Conservation (phyloP, 2,797 vertebrate species). For the Argya squamiceps region DNA sequence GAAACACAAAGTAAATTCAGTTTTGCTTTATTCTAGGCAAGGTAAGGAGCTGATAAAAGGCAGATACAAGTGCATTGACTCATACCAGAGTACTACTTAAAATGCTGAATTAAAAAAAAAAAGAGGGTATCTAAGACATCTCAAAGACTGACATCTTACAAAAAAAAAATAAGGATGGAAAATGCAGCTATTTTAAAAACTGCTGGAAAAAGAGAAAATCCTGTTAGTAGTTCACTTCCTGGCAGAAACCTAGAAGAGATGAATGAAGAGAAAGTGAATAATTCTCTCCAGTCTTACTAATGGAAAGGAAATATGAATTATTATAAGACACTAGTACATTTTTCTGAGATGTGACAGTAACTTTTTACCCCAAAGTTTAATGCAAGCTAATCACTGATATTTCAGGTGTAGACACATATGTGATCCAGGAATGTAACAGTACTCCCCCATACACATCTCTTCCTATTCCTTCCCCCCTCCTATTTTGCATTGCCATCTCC, state of each 20-base stretch:
- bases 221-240: neutral
- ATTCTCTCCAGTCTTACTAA: neutral
- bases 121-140: neutral
- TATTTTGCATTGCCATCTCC: neutral
- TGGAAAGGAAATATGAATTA: neutral
- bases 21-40: neutral
- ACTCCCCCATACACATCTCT: neutral
- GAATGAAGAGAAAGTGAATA: neutral
- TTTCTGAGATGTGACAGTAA: neutral
- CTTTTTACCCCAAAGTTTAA: neutral
- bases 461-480: neutral
- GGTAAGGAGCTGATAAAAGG: neutral
- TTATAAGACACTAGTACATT: neutral
- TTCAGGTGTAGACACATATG: neutral
- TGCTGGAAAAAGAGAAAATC: neutral
- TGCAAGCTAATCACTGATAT: neutral
- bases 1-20: fast-evolving
- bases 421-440: neutral
- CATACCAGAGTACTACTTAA: neutral
- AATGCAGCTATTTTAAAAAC: slow-evolving; percentile 14
- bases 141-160: neutral
- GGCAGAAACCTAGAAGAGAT: neutral
- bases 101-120: neutral
- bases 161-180: neutral
- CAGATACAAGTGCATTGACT: neutral